phyloP scores from a whole-genome alignment of 1,140 invertebrate species.

The Chrysopa pallens region DNA sequence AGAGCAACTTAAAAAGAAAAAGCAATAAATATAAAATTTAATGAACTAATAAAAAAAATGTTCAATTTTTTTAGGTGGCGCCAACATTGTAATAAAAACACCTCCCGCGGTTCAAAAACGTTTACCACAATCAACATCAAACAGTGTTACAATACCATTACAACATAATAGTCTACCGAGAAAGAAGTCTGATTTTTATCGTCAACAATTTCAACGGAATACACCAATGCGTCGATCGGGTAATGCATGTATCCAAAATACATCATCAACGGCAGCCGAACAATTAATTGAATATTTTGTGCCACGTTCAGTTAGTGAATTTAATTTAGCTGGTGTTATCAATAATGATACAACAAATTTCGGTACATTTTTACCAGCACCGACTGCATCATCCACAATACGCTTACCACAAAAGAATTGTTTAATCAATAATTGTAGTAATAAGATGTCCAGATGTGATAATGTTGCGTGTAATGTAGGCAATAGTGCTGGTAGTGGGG shows the following conservation, averaged over 20 bases:
- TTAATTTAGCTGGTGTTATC: slow-evolving; percentile 45
- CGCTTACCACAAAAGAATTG: slow-evolving; percentile 14
- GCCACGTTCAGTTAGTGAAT: slow-evolving; percentile 62
- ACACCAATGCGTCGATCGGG: slow-evolving; percentile 42
- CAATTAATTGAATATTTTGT: slow-evolving; percentile 63
- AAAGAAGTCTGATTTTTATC: slow-evolving; percentile 26
- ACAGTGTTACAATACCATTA: slow-evolving; percentile 23
- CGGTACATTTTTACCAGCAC: slow-evolving; percentile 19
- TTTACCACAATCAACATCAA: slow-evolving; percentile 22
- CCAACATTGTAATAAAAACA: slow-evolving; percentile 17
- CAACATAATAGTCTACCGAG: slow-evolving; percentile 40
- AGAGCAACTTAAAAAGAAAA: too few relatives aligned
- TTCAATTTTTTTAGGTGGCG: slow-evolving; percentile 20
- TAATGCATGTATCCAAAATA: slow-evolving; percentile 21
- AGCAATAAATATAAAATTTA: too few relatives aligned
- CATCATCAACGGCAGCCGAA: slow-evolving; percentile 23
- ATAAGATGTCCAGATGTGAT: slow-evolving; percentile 14
- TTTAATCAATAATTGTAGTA: slow-evolving; percentile 6
- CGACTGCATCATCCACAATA: slow-evolving; percentile 19
- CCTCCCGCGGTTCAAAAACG: slow-evolving; percentile 26
- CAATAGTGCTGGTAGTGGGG: slow-evolving; percentile 6
- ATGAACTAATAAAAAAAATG: too few relatives aligned
- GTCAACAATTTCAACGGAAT: slow-evolving; percentile 38
- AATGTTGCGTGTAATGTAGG: slow-evolving; percentile 1
- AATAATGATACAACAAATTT: slow-evolving; percentile 22